Percentiles rank a stretch among this genome's conserved stretches.
Evolutionary conservation across 2,797 vertebrate genomes (phyloP).

Genomic region (Graptemys geographica): DNA sequence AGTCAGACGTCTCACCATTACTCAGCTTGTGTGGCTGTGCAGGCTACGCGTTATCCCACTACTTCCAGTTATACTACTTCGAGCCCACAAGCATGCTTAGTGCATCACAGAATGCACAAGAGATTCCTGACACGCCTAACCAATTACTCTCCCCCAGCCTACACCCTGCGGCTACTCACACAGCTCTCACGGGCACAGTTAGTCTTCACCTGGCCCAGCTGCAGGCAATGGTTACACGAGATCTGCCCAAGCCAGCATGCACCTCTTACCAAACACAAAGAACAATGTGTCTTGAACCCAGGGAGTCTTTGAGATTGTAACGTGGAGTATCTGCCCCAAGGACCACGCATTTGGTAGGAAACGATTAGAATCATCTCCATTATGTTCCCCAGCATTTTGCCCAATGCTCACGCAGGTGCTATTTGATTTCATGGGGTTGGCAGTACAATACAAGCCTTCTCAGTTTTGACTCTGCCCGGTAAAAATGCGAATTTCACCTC

Average conservation of each 20-base stretch:
- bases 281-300: neutral
- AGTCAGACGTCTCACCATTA: neutral
- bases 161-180: neutral
- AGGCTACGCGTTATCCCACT: neutral
- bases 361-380: neutral
- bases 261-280: neutral
- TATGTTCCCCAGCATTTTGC: neutral
- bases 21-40: neutral
- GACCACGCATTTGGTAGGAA: neutral
- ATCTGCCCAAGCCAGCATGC: neutral
- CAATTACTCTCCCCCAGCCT: neutral
- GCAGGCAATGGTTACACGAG: neutral
- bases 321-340: neutral
- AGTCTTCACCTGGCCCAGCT: neutral
- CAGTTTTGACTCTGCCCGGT: neutral
- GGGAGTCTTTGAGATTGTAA: neutral
- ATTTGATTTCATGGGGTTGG: rapidly evolving
- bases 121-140: neutral
- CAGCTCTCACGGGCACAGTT: neutral
- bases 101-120: neutral
- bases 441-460: neutral
- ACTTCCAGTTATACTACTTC: neutral
- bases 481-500: conserved; percentile 61
- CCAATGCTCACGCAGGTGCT: rapidly evolving
- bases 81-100: neutral